Conservation (phyloP, 2,113 vertebrate genomes). For the Gila orcuttii region DNA sequence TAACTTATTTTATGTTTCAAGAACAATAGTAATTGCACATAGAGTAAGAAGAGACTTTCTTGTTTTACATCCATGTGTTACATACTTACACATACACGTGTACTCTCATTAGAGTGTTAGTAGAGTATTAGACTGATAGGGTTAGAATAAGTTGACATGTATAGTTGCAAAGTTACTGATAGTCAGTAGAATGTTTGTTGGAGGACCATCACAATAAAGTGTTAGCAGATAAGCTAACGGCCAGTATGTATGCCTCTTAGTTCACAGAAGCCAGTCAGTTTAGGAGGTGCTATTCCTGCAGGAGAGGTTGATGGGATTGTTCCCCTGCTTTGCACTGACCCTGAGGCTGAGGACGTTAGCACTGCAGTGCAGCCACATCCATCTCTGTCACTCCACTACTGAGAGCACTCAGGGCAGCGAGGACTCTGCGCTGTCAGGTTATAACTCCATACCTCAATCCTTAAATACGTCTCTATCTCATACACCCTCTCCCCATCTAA, state of each 20-base stretch:
- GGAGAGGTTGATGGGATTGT: conserved; percentile 58
- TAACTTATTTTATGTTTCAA: no score
- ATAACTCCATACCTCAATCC: conserved; percentile 47
- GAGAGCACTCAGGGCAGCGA: conserved; percentile 30
- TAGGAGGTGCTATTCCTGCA: conserved; percentile 41
- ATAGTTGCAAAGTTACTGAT: no score
- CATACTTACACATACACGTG: no score
- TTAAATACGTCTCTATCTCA: conserved; percentile 49
- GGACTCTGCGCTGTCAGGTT: conserved; percentile 48
- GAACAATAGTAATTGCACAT: no score
- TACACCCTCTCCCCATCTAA: conserved; percentile 36
- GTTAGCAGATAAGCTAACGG: neutral
- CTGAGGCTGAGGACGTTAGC: conserved; percentile 48
- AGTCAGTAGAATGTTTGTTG: neutral
- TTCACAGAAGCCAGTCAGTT: conserved; percentile 40
- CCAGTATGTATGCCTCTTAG: conserved; percentile 36
- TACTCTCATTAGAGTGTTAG: no score
- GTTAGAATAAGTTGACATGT: no score
- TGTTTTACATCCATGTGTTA: no score
- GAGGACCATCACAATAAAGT: no score
- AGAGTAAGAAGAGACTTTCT: no score
- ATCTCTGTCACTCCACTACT: conserved; percentile 55
- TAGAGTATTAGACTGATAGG: no score
- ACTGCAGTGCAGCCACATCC: conserved; percentile 53
- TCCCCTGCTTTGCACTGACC: conserved; percentile 57